phyloP scores from a whole-genome alignment of 2,797 vertebrate species.

The Oryzias sinensis region DNA sequence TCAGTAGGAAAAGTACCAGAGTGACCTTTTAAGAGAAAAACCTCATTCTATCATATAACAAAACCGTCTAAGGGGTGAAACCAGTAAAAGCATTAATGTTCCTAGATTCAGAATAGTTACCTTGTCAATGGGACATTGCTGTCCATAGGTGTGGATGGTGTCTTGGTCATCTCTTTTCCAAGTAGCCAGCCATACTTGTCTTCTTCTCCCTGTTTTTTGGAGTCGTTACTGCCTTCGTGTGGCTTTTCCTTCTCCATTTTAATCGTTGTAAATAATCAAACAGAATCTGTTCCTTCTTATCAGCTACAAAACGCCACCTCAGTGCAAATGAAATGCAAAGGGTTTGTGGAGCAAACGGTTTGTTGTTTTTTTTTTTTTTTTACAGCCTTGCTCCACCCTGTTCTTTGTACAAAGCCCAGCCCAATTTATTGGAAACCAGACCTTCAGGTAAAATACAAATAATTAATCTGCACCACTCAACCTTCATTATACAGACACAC shows the following conservation, averaged over 20 bases:
- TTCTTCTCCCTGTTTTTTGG: background rate
- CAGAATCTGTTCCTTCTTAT: too few species aligned
- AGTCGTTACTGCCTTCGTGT: background rate
- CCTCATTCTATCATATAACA: background rate
- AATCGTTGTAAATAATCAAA: background rate
- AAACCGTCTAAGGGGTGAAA: background rate
- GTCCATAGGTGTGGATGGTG: slow-evolving; percentile 37
- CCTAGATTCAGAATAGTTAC: slow-evolving; percentile 14
- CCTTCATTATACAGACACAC: too few species aligned
- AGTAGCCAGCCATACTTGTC: slow-evolving; percentile 34
- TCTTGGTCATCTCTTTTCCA: slow-evolving; percentile 1
- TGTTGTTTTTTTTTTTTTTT: too few species aligned
- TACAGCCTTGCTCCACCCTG: too few species aligned
- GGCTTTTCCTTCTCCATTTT: slow-evolving; percentile 4
- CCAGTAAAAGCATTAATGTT: background rate
- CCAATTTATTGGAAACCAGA: too few species aligned
- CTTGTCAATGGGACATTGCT: slow-evolving; percentile 19
- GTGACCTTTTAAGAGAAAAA: background rate
- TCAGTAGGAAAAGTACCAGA: background rate
- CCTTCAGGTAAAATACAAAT: too few species aligned
- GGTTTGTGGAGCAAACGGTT: background rate
- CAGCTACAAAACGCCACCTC: too few species aligned
- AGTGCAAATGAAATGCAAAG: background rate
- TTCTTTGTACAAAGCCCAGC: too few species aligned
- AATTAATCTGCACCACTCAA: too few species aligned